Percentiles rank a stretch among this genome's conserved stretches.
Conservation (phyloP, 2,797 vertebrate species). For the Gallinago nigripennis region DNA sequence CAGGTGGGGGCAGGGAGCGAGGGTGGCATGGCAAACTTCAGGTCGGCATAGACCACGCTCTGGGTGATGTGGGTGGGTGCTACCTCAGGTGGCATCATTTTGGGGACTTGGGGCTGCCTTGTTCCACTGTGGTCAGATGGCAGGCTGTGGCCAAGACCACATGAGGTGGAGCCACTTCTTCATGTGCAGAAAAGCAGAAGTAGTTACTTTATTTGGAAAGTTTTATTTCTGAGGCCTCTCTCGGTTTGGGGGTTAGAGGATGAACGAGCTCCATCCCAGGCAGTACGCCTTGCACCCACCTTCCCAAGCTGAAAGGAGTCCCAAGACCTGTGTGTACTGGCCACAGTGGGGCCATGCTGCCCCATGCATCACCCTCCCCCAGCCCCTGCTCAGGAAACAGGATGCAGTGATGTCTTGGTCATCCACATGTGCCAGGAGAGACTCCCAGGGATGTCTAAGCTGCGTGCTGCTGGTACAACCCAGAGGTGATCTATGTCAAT, state of each 20-base stretch:
- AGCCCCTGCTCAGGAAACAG: neutral
- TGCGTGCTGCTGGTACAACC: neutral
- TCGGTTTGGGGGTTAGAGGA: accelerated
- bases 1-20: accelerated
- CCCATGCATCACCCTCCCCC: neutral
- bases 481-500: accelerated
- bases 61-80: accelerated
- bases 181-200: neutral
- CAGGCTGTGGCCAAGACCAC: neutral
- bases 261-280: neutral
- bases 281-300: accelerated
- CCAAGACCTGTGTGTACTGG: accelerated
- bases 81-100: neutral
- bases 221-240: neutral
- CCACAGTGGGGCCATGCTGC: neutral
- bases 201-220: neutral
- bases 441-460: accelerated
- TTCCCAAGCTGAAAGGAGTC: neutral
- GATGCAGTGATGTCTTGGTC: neutral
- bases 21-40: neutral
- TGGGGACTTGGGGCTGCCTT: neutral
- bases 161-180: neutral
- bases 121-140: accelerated
- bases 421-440: neutral
- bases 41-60: neutral